A percentile compares a stretch with the other conserved stretches of the same genome.
phyloP scores from a whole-genome alignment of 1,140 invertebrate genomes.

The Coboldia fuscipes region DNA sequence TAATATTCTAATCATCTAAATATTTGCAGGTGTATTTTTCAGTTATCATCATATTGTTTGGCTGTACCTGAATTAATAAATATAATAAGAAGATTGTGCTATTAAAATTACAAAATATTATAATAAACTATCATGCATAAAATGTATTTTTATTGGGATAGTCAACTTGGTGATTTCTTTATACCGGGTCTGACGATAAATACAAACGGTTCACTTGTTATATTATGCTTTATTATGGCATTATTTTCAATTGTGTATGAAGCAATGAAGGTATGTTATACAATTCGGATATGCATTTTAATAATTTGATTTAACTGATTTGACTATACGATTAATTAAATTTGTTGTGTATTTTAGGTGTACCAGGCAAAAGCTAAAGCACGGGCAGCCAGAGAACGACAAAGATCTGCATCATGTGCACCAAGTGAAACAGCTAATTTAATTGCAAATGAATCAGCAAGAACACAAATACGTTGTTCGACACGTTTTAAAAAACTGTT shows the following conservation, averaged over 20 bases:
- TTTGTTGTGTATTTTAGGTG: conserved; percentile 2
- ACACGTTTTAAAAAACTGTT: conserved; percentile 1
- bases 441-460: neutral
- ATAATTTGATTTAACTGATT: conserved; percentile 2
- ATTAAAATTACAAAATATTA: too few relatives aligned
- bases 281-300: conserved; percentile 1
- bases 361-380: conserved; percentile 1
- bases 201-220: conserved; percentile 8
- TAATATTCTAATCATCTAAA: too few relatives aligned
- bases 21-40: too few relatives aligned
- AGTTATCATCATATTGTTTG: too few relatives aligned
- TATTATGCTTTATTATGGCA: conserved; percentile 11
- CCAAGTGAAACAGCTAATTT: conserved; percentile 3
- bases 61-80: too few relatives aligned
- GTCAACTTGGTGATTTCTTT: conserved; percentile 12
- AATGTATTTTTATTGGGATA: conserved; percentile 16
- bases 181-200: conserved; percentile 14
- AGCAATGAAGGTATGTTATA: conserved; percentile 13
- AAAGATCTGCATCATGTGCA: neutral
- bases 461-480: neutral
- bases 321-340: neutral
- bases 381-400: neutral
- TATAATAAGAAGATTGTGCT: too few relatives aligned
- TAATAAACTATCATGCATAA: too few relatives aligned
- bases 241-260: conserved; percentile 16